A percentile compares a stretch with the other conserved stretches of the same genome.
Evolutionary conservation across 2,113 vertebrate species (phyloP).

Genomic region (Siphamia tubifer): DNA sequence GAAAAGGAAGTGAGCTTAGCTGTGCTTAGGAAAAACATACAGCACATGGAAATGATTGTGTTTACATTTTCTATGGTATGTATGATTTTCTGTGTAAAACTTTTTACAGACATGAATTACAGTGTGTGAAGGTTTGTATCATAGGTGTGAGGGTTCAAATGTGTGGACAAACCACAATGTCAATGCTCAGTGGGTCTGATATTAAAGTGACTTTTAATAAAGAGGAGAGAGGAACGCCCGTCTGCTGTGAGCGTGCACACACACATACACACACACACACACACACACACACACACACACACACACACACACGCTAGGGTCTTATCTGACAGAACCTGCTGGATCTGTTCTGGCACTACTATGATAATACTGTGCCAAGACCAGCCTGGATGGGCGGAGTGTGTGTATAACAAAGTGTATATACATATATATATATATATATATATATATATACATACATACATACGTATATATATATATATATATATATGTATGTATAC

Average conservation of each 20-base stretch:
- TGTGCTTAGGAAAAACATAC: background rate
- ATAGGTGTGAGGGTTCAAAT: no score
- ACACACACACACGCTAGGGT: background rate
- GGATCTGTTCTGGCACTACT: constrained; percentile 46
- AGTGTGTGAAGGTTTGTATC: no score
- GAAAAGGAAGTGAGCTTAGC: constrained; percentile 12
- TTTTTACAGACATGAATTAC: no score
- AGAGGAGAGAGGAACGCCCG: constrained; percentile 19
- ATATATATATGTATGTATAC: no score
- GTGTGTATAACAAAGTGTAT: constrained; percentile 23
- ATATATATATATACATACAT: no score
- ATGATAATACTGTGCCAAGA: constrained; percentile 55
- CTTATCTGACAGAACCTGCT: constrained; percentile 65
- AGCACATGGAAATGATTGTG: background rate
- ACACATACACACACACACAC: background rate
- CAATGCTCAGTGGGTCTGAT: background rate
- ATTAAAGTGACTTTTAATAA: constrained; percentile 24
- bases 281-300: background rate
- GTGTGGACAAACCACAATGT: no score
- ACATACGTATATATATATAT: no score
- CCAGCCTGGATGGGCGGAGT: constrained; percentile 34
- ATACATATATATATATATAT: no score
- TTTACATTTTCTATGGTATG: no score
- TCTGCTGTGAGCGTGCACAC: background rate
- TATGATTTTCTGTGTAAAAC: no score